Evolutionary conservation across 1,140 invertebrate species (phyloP).

Genomic region (Philotrypesis tridentata): DNA sequence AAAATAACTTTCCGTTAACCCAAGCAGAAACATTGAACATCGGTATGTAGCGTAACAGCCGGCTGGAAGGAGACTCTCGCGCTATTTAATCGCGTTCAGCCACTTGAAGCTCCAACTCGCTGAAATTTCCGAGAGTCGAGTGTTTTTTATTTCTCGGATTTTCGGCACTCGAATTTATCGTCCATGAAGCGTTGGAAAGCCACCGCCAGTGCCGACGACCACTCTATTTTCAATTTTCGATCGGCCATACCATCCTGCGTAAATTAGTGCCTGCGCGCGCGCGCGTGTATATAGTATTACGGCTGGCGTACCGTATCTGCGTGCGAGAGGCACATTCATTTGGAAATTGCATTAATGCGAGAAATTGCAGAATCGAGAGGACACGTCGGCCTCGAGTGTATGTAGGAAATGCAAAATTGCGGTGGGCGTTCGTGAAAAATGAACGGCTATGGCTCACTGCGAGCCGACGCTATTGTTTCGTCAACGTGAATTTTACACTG

Average conservation of each 20-base stretch:
- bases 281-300: too few species aligned
- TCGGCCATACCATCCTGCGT: background rate
- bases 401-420: conserved; percentile 25
- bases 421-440: conserved; percentile 17
- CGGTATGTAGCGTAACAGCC: background rate
- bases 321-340: conserved; percentile 21
- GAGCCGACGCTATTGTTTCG: background rate
- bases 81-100: conserved; percentile 28
- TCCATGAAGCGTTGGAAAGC: conserved; percentile 16
- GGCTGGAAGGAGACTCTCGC: background rate
- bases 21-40: too few species aligned
- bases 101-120: conserved; percentile 35
- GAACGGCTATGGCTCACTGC: background rate
- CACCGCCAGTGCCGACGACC: background rate
- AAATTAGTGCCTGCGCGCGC: background rate
- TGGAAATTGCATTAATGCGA: conserved; percentile 44
- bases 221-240: conserved; percentile 45
- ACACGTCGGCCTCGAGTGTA: background rate
- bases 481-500: background rate
- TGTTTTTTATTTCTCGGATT: conserved; percentile 41
- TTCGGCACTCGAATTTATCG: conserved; percentile 32
- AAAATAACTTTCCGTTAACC: background rate
- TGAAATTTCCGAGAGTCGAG: conserved; percentile 15
- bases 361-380: conserved; percentile 42
- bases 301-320: too few species aligned